phyloP scores from a whole-genome alignment of 2,113 vertebrate species.

The Excalfactoria chinensis region DNA sequence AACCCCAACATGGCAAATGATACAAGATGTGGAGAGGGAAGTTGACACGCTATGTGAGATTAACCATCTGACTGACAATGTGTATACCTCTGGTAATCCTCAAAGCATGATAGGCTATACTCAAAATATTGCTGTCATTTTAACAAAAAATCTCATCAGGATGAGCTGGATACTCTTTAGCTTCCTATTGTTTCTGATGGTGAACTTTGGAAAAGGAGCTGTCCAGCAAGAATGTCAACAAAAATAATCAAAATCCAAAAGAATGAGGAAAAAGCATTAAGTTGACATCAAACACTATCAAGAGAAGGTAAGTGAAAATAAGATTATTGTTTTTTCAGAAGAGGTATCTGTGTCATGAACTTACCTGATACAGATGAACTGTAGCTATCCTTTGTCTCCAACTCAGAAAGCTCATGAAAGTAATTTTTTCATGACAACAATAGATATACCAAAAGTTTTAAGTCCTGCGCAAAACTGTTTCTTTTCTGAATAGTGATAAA shows the following conservation, averaged over 20 bases:
- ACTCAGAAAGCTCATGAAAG: not conserved
- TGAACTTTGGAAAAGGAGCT: slow-evolving; percentile 39
- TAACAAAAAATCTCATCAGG: not conserved
- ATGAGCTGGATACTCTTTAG: not conserved
- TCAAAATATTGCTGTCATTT: not conserved
- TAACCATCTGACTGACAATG: not conserved
- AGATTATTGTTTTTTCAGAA: not conserved
- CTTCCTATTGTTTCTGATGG: not conserved
- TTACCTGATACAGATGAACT: not conserved
- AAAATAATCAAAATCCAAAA: not conserved
- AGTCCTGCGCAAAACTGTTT: not conserved
- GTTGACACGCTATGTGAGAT: not conserved
- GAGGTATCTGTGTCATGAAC: not conserved
- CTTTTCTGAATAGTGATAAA: not conserved
- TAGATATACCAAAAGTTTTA: not conserved
- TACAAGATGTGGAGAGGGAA: not conserved
- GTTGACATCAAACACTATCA: not conserved
- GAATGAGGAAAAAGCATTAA: not conserved
- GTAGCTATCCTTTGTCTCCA: not conserved
- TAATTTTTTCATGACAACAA: not conserved
- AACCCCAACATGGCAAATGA: not conserved
- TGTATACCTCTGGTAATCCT: not conserved
- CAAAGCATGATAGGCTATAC: not conserved
- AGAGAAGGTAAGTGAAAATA: not conserved
- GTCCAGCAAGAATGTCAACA: slow-evolving; percentile 35